phyloP scores from a whole-genome alignment of 2,797 vertebrate genomes.

The Dryobates pubescens region DNA sequence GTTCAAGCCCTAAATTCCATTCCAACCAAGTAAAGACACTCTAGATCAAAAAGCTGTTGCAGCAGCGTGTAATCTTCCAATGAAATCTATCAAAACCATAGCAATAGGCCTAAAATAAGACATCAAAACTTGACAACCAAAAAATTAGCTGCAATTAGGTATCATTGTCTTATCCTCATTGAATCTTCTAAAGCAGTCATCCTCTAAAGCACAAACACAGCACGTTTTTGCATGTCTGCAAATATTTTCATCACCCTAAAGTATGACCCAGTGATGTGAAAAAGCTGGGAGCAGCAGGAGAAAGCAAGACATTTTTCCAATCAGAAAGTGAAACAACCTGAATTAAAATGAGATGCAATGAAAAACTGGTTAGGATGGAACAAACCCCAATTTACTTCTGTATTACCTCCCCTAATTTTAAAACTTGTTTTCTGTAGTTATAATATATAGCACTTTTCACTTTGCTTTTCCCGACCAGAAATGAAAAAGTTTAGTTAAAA shows the following conservation, averaged over 20 bases:
- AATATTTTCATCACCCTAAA: background rate
- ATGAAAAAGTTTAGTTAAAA: background rate
- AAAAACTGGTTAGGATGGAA: background rate
- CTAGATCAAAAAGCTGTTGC: conserved; percentile 15
- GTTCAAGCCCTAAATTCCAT: background rate
- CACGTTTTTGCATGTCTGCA: background rate
- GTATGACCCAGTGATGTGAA: background rate
- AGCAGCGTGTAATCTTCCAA: background rate
- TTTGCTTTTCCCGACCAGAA: background rate
- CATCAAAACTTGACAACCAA: background rate
- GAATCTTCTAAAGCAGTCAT: background rate
- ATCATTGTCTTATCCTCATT: background rate
- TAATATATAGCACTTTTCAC: background rate
- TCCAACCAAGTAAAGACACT: background rate
- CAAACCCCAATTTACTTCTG: background rate
- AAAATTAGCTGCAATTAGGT: background rate
- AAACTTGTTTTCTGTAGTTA: background rate
- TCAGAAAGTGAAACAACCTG: background rate
- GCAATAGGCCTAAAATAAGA: background rate
- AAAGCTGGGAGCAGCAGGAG: background rate
- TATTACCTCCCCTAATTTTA: background rate
- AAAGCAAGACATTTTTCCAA: background rate
- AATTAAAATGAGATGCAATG: background rate
- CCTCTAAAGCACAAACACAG: background rate
- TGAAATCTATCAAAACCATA: conserved; percentile 15